A percentile compares a stretch with the other conserved stretches of the same genome.
phyloP scores from a whole-genome alignment of 2,797 vertebrate genomes.

The Catharus ustulatus region DNA sequence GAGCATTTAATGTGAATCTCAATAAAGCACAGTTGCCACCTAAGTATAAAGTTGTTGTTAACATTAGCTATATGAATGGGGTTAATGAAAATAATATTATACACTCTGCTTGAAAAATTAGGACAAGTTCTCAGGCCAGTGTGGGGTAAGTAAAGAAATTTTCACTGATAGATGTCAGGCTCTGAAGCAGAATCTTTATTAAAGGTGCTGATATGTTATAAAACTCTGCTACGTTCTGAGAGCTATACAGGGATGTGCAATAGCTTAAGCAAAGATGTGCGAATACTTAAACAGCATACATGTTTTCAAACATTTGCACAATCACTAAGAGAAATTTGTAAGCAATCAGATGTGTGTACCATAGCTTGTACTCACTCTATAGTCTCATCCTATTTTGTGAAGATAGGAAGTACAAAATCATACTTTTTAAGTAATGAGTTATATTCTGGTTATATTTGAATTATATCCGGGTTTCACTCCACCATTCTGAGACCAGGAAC shows the following conservation, averaged over 20 bases:
- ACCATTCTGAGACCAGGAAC: neutral
- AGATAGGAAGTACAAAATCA: neutral
- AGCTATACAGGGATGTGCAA: neutral
- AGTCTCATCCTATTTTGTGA: neutral
- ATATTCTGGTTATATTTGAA: neutral
- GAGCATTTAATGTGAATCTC: neutral
- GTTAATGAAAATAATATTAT: neutral
- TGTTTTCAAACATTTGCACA: neutral
- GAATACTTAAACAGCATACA: rapidly evolving
- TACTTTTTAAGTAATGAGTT: neutral
- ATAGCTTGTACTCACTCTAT: neutral
- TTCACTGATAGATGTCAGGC: neutral
- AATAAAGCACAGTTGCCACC: neutral
- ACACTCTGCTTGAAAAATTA: neutral
- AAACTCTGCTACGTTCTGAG: neutral
- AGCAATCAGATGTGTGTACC: neutral
- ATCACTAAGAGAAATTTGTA: neutral
- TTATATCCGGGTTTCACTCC: neutral
- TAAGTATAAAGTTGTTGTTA: neutral
- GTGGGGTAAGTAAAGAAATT: neutral
- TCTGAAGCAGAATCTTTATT: neutral
- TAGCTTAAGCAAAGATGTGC: neutral
- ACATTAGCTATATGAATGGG: rapidly evolving
- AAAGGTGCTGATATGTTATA: neutral
- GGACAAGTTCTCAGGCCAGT: neutral